Evolutionary conservation across 1,140 invertebrate species (phyloP).

Genomic region (Drosophila ogumai): DNA sequence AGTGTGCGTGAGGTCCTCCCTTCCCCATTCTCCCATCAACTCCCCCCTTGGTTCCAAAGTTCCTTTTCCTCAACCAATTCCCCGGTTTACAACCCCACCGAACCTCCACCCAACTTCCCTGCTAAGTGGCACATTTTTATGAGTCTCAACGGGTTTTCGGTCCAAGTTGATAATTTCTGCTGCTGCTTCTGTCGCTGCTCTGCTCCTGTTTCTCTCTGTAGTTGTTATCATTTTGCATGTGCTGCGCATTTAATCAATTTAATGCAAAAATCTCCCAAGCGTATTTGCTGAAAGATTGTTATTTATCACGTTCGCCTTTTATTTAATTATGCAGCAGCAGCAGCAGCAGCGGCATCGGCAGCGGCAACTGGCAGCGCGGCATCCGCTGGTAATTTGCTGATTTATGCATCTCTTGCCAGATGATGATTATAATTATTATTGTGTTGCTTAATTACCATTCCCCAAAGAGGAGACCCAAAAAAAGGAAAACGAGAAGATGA

Average conservation of each 20-base stretch:
- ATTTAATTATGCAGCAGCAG: slow-evolving; percentile 73
- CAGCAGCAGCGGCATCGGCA: neutral
- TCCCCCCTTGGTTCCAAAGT: too few relatives aligned
- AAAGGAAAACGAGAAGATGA: slow-evolving; percentile 62
- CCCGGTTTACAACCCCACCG: slow-evolving; percentile 19
- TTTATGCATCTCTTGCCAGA: slow-evolving; percentile 75
- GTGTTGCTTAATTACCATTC: slow-evolving; percentile 79
- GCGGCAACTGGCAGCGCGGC: slow-evolving; percentile 1
- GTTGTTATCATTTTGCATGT: slow-evolving; percentile 65
- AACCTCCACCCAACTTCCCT: slow-evolving; percentile 44
- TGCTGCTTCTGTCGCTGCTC: slow-evolving; percentile 21
- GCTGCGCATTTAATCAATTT: slow-evolving; percentile 82
- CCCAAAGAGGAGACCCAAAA: slow-evolving; percentile 58
- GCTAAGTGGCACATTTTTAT: slow-evolving; percentile 83
- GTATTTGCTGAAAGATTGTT: slow-evolving; percentile 79
- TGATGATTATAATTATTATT: slow-evolving; percentile 72
- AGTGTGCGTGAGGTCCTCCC: slow-evolving; percentile 45
- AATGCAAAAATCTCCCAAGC: slow-evolving; percentile 79
- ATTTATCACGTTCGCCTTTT: slow-evolving; percentile 81
- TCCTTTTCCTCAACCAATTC: slow-evolving; percentile 22
- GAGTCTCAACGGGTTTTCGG: slow-evolving; percentile 76
- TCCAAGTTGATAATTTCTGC: slow-evolving; percentile 79
- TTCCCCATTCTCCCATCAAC: neutral
- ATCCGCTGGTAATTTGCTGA: slow-evolving; percentile 69
- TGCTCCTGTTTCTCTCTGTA: slow-evolving; percentile 40